These are phyloP conservation scores for Aporrectodea caliginosa DNA, from an alignment of 1,140 invertebrate species.

Conservation along the genomic window DNA sequence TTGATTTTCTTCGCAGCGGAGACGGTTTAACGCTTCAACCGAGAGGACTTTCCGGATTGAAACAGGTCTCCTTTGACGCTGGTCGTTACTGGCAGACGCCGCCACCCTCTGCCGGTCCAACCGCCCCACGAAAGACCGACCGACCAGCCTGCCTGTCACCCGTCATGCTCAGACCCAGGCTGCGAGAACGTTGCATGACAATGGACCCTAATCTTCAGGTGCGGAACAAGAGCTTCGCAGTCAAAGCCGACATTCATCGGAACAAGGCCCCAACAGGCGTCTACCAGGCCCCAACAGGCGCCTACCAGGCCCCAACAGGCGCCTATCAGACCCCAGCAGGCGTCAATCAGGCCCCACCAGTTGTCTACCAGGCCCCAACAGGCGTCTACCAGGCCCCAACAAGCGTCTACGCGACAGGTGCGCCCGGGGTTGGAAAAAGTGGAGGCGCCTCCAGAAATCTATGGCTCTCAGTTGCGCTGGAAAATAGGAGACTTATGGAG, in stretches of 20 bases:
- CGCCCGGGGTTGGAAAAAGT: too few species aligned
- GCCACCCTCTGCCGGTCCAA: too few species aligned
- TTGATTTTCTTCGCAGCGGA: too few species aligned
- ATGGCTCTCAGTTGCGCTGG: neutral
- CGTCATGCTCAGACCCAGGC: neutral
- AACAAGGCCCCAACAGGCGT: too few species aligned
- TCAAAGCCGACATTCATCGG: neutral
- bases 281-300: too few species aligned
- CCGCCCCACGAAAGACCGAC: too few species aligned
- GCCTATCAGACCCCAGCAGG: too few species aligned
- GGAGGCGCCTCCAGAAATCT: too few species aligned
- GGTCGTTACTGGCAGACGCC: too few species aligned
- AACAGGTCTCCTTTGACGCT: neutral
- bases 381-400: neutral
- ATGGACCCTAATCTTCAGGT: neutral
- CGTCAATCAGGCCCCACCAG: neutral
- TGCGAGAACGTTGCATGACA: neutral
- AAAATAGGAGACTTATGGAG: neutral
- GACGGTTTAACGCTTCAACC: too few species aligned
- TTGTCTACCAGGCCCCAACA: neutral
- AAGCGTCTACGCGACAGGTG: too few species aligned
- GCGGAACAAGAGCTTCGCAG: neutral
- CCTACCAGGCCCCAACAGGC: too few species aligned
- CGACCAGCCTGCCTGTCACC: neutral
- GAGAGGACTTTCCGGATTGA: neutral